Evolutionary conservation across 2,113 vertebrate genomes (phyloP).

Genomic region (Cryptomyrus ogoouensis): DNA sequence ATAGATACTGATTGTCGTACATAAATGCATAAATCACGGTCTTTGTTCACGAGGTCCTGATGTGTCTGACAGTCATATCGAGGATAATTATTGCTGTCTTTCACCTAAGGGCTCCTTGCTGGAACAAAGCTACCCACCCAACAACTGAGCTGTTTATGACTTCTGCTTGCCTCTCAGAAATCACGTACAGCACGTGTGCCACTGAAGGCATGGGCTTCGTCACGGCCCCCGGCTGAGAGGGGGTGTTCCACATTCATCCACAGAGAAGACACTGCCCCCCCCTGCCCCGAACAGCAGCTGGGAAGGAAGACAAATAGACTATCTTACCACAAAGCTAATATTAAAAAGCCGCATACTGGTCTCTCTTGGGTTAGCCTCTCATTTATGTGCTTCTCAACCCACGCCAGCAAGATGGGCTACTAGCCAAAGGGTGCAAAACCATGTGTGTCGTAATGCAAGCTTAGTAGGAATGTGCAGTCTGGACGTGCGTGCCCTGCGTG

Average conservation of each 20-base stretch:
- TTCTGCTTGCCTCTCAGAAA: not conserved
- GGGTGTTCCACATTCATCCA: not conserved
- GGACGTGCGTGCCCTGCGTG: not conserved
- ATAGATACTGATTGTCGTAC: not conserved
- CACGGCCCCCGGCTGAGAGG: not conserved
- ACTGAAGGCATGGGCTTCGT: not conserved
- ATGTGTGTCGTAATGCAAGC: not conserved
- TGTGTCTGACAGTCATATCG: not conserved
- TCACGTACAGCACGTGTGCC: not conserved
- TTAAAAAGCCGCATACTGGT: not conserved
- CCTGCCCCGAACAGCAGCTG: not conserved
- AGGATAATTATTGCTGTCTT: not conserved
- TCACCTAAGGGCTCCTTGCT: not conserved
- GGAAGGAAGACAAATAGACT: conserved; percentile 18
- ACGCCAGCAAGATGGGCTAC: not conserved
- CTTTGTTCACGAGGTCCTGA: not conserved
- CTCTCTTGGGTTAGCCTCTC: not conserved
- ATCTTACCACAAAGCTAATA: conserved; percentile 16
- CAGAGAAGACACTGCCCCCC: not conserved
- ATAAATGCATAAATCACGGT: not conserved
- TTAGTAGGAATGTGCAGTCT: not conserved
- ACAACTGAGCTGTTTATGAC: not conserved
- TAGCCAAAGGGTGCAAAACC: not conserved
- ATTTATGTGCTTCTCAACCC: not conserved
- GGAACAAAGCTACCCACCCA: not conserved